These are phyloP conservation scores for Philonicus albiceps DNA, from an alignment of 2,888 invertebrate genomes.

Conservation along the genomic window DNA sequence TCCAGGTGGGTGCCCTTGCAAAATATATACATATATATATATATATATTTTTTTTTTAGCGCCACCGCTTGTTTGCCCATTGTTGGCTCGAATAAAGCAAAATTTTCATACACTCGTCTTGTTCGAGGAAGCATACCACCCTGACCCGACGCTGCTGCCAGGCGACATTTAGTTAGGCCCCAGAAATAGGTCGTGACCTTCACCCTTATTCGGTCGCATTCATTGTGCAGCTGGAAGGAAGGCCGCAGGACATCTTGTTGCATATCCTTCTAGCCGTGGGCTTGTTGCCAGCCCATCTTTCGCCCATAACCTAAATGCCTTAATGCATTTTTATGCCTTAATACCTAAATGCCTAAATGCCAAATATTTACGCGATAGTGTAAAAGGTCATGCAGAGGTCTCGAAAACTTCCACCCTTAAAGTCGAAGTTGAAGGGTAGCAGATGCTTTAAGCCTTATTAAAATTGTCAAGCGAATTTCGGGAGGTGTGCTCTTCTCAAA, in stretches of 20 bases:
- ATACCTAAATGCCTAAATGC: too few species aligned
- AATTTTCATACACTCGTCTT: not conserved
- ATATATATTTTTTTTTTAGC: not conserved
- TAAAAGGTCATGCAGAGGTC: not conserved
- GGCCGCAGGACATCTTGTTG: not conserved
- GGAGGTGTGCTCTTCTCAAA: not conserved
- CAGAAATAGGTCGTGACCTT: slow-evolving; percentile 8
- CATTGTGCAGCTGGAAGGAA: not conserved
- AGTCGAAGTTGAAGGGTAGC: not conserved
- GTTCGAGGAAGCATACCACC: not conserved
- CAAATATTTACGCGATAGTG: not conserved
- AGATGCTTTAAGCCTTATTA: not conserved
- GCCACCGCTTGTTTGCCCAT: not conserved
- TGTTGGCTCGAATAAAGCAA: not conserved
- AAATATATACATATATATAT: not conserved
- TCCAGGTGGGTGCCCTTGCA: not conserved
- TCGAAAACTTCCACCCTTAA: not conserved
- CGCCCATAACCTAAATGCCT: not conserved
- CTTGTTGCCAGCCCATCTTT: not conserved
- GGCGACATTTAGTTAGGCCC: not conserved
- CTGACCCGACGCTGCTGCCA: not conserved
- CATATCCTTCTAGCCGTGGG: not conserved
- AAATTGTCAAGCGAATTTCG: not conserved
- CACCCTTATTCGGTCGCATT: not conserved
- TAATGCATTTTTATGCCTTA: too few species aligned